A percentile compares a stretch with the other conserved stretches of the same genome.
phyloP scores from a whole-genome alignment of 2,888 invertebrate species.

The Euzophera pinguis region DNA sequence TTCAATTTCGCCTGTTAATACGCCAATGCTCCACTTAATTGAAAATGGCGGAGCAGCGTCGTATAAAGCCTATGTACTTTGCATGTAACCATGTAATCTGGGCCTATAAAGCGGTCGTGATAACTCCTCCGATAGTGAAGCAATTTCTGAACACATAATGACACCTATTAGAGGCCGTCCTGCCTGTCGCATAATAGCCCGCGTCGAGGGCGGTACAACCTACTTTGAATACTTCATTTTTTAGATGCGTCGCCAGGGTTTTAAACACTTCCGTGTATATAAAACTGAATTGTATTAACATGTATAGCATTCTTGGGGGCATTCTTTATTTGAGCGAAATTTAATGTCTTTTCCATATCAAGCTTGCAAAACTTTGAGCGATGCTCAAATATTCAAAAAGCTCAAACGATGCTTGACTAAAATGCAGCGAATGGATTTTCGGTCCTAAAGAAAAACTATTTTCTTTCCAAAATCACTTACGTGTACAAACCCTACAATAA shows the following conservation, averaged over 20 bases:
- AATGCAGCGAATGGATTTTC: too few species aligned
- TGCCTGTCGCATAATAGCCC: constrained; percentile 68
- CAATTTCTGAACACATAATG: constrained; percentile 78
- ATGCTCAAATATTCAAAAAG: too few species aligned
- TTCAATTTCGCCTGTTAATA: not conserved
- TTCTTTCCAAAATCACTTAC: too few species aligned
- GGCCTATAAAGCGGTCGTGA: constrained; percentile 69
- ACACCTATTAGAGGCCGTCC: constrained; percentile 68
- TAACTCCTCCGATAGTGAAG: constrained; percentile 74
- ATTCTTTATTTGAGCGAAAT: too few species aligned
- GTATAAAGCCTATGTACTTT: constrained; percentile 39
- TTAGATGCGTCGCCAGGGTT: not conserved
- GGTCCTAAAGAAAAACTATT: too few species aligned
- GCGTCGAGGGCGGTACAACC: constrained; percentile 49
- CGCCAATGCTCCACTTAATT: constrained; percentile 31
- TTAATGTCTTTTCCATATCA: too few species aligned
- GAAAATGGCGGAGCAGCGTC: constrained; percentile 37
- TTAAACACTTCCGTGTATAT: too few species aligned
- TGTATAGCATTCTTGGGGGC: too few species aligned
- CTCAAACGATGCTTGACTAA: too few species aligned
- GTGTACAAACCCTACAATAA: too few species aligned
- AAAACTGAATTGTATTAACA: too few species aligned
- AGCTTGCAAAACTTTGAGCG: too few species aligned
- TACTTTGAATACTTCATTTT: constrained; percentile 42
- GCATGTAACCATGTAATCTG: constrained; percentile 63